Conservation (phyloP, 2,797 vertebrate species). For the Gymnopithys bicolor region DNA sequence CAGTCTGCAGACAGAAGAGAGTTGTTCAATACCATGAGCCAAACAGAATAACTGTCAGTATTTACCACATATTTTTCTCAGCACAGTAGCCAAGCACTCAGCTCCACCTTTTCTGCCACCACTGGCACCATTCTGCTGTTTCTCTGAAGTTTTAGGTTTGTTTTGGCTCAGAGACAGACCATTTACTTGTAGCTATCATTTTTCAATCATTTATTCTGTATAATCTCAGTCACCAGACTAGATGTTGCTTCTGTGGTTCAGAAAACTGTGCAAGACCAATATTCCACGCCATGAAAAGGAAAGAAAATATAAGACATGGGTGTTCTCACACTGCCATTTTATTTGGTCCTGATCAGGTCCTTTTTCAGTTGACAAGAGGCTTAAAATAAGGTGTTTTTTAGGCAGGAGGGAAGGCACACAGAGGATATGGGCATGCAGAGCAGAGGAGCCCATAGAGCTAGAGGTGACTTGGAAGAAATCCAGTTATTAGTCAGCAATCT, state of each 20-base stretch:
- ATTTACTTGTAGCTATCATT: not conserved
- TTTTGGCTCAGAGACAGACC: not conserved
- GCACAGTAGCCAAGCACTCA: not conserved
- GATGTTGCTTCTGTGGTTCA: not conserved
- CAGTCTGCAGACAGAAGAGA: not conserved
- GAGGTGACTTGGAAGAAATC: not conserved
- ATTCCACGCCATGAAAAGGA: not conserved
- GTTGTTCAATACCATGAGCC: not conserved
- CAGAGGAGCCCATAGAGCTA: not conserved
- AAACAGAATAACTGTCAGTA: not conserved
- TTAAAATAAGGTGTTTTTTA: not conserved
- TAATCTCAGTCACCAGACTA: not conserved
- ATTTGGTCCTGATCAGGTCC: not conserved
- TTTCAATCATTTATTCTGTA: not conserved
- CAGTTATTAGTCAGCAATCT: not conserved
- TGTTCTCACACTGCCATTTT: not conserved
- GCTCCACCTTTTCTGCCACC: not conserved
- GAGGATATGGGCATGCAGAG: not conserved
- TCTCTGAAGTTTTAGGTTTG: not conserved
- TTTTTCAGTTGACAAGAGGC: not conserved
- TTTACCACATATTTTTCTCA: not conserved
- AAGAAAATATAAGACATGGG: not conserved
- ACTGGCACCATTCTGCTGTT: not conserved
- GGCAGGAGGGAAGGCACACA: not conserved
- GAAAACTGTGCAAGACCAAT: not conserved